These are phyloP conservation scores for Stenolophus ochropezus DNA, from an alignment of 2,888 invertebrate species.

Conservation along the genomic window DNA sequence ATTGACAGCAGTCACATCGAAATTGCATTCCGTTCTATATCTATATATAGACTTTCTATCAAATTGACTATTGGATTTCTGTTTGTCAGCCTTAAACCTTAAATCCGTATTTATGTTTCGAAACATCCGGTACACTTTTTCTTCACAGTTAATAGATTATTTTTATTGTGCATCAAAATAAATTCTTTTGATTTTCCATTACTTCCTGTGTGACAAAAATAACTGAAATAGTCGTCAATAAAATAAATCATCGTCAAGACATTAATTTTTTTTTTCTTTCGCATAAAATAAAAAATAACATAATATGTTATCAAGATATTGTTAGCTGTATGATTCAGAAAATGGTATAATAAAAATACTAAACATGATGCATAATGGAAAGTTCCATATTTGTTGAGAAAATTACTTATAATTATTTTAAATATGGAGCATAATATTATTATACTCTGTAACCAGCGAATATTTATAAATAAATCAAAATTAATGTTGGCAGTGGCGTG, in stretches of 20 bases:
- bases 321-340: too few relatives aligned
- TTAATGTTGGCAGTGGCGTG: too few relatives aligned
- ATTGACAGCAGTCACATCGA: neutral
- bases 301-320: too few relatives aligned
- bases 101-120: neutral
- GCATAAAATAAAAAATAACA: too few relatives aligned
- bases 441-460: neutral
- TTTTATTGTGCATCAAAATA: neutral
- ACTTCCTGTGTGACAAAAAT: conserved; percentile 29
- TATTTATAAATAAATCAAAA: neutral
- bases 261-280: too few relatives aligned
- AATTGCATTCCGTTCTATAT: neutral
- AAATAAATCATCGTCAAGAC: too few relatives aligned
- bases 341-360: too few relatives aligned
- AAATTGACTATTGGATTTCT: neutral
- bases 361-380: too few relatives aligned
- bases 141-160: neutral
- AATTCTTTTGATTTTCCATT: neutral
- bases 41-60: neutral
- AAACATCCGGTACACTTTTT: neutral
- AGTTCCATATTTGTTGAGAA: neutral
- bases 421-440: neutral
- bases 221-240: too few relatives aligned
- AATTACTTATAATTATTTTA: neutral
- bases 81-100: neutral